These are phyloP conservation scores for Agrypnus murinus DNA, from an alignment of 2,888 invertebrate genomes.

Conservation along the genomic window DNA sequence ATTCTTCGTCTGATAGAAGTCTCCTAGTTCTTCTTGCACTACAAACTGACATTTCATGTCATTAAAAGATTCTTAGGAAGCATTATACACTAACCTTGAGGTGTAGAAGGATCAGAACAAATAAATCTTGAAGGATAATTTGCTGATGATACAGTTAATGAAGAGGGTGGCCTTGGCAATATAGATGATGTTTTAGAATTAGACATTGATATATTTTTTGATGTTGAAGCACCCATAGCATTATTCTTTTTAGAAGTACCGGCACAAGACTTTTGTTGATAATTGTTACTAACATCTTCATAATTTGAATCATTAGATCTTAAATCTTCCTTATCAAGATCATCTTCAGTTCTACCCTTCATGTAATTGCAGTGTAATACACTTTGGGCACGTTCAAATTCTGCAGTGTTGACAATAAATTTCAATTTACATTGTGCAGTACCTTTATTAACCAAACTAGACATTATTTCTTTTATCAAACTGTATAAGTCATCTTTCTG, in stretches of 20 bases:
- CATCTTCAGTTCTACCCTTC: slow-evolving; percentile 67
- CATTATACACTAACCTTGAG: slow-evolving; percentile 47
- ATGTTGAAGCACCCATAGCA: neutral
- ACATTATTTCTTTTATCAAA: slow-evolving; percentile 68
- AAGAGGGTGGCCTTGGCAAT: slow-evolving; percentile 62
- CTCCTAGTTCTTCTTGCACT: slow-evolving; percentile 39
- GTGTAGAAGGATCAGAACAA: slow-evolving; percentile 57
- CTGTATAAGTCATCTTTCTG: slow-evolving; percentile 52
- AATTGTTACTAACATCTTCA: slow-evolving; percentile 4
- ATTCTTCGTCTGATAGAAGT: slow-evolving; percentile 60
- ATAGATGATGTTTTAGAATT: slow-evolving; percentile 16
- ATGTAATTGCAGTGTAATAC: slow-evolving; percentile 70
- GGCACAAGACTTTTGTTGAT: slow-evolving; percentile 8
- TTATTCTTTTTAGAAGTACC: slow-evolving; percentile 12
- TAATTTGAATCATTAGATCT: slow-evolving; percentile 39
- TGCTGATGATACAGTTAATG: slow-evolving; percentile 59
- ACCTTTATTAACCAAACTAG: slow-evolving; percentile 70
- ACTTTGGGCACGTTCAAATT: slow-evolving; percentile 72
- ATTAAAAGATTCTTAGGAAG: neutral
- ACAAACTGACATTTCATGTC: slow-evolving; percentile 5
- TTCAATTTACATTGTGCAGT: slow-evolving; percentile 71
- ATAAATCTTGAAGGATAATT: slow-evolving; percentile 57
- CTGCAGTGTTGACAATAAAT: slow-evolving; percentile 70
- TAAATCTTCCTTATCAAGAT: slow-evolving; percentile 64
- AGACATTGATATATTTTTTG: neutral